phyloP scores from a whole-genome alignment of 2,113 vertebrate species.

The Phyllostomus hastatus region DNA sequence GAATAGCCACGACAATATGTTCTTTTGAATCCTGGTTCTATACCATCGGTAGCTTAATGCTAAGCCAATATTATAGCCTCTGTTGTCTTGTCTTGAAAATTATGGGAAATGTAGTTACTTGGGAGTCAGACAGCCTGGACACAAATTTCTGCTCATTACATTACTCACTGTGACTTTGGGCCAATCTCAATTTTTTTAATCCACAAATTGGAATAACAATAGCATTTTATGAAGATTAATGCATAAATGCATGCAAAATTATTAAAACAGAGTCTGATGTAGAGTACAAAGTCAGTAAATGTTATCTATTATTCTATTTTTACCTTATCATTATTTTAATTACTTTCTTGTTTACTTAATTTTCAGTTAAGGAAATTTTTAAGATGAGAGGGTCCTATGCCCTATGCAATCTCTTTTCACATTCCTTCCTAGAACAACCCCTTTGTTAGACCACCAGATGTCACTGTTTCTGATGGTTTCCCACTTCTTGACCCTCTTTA shows the following conservation, averaged over 20 bases:
- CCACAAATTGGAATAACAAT: background rate
- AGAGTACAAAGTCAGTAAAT: background rate
- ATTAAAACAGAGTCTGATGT: background rate
- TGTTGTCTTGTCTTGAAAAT: background rate
- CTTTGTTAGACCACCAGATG: conserved; percentile 14
- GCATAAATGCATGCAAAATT: background rate
- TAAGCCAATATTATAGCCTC: background rate
- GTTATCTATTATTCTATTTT: background rate
- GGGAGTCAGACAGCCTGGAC: background rate
- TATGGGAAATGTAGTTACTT: background rate
- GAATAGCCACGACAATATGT: background rate
- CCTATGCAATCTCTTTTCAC: background rate
- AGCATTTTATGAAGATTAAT: background rate
- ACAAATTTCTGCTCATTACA: background rate
- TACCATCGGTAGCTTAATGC: background rate
- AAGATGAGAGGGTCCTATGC: background rate
- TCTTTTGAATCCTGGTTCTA: background rate
- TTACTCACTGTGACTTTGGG: background rate
- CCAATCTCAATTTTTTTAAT: background rate
- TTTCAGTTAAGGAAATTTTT: background rate
- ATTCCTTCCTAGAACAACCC: background rate
- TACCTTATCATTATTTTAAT: background rate
- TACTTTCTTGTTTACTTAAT: background rate
- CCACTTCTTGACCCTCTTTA: background rate
- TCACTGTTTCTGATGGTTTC: conserved; percentile 45